Percentiles rank a stretch among this genome's conserved stretches.
phyloP scores from a whole-genome alignment of 2,888 invertebrate species.

The Anorthoa munda region DNA sequence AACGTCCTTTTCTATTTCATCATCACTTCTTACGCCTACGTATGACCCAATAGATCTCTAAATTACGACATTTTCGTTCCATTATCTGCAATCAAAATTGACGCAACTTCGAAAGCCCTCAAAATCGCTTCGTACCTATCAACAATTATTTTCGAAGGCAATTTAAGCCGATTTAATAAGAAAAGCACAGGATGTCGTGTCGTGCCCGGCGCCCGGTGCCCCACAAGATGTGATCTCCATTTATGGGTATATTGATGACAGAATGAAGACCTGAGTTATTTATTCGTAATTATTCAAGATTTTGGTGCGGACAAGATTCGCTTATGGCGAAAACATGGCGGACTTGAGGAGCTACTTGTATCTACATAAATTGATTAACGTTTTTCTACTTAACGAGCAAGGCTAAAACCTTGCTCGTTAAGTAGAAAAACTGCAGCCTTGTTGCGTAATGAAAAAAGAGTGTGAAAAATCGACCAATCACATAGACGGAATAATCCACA shows the following conservation, averaged over 20 bases:
- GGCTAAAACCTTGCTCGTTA: too few relatives aligned
- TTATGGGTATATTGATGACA: constrained; percentile 50
- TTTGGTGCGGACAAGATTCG: constrained; percentile 56
- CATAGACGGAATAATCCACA: too few relatives aligned
- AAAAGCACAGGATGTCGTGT: constrained; percentile 56
- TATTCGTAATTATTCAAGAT: constrained; percentile 60
- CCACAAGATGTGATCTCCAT: constrained; percentile 53
- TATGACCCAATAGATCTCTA: not conserved
- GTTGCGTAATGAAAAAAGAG: too few relatives aligned
- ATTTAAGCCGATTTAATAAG: constrained; percentile 26
- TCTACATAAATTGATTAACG: constrained; percentile 31
- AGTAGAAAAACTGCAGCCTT: too few relatives aligned
- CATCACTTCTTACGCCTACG: not conserved
- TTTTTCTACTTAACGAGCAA: constrained; percentile 16
- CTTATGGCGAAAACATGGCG: constrained; percentile 44
- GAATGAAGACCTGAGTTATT: constrained; percentile 28
- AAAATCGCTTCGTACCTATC: constrained; percentile 19
- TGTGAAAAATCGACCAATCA: too few relatives aligned
- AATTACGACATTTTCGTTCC: not conserved
- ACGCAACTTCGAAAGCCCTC: not conserved
- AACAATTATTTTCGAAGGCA: constrained; percentile 27
- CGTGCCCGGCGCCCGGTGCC: too few relatives aligned
- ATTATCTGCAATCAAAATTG: constrained; percentile 10
- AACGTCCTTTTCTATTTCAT: not conserved
- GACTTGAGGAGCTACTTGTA: constrained; percentile 27